phyloP scores from a whole-genome alignment of 2,113 vertebrate species.

The Emydocephalus ijimae region DNA sequence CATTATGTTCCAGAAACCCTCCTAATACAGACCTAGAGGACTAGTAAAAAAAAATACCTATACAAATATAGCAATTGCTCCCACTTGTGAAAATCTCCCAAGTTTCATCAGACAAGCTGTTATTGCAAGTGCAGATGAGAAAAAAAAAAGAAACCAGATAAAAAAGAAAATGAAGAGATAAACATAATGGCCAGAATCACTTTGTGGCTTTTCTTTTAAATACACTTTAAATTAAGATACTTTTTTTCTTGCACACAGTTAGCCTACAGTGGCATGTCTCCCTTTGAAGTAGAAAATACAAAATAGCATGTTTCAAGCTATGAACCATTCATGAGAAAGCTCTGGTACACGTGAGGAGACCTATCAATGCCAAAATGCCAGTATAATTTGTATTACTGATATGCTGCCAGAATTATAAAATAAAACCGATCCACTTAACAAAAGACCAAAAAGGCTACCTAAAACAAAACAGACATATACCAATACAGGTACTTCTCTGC shows the following conservation, averaged over 20 bases:
- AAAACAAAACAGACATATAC: background rate
- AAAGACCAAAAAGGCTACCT: background rate
- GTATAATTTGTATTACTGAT: background rate
- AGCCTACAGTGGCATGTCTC: background rate
- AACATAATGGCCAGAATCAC: background rate
- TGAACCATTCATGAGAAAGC: background rate
- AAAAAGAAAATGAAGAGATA: background rate
- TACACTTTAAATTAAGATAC: background rate
- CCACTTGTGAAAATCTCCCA: background rate
- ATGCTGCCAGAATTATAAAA: background rate
- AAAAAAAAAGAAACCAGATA: background rate
- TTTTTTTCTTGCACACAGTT: background rate
- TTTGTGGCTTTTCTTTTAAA: background rate
- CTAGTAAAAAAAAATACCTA: background rate
- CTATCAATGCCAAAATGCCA: background rate
- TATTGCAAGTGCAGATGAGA: background rate
- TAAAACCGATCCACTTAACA: background rate
- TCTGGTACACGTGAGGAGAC: background rate
- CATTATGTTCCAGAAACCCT: background rate
- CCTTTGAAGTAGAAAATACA: background rate
- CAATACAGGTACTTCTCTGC: background rate
- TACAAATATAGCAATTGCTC: background rate
- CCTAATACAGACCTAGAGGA: background rate
- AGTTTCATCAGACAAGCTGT: background rate
- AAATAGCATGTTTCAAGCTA: background rate